phyloP scores from a whole-genome alignment of 2,113 vertebrate species.

The Ranitomeya variabilis region DNA sequence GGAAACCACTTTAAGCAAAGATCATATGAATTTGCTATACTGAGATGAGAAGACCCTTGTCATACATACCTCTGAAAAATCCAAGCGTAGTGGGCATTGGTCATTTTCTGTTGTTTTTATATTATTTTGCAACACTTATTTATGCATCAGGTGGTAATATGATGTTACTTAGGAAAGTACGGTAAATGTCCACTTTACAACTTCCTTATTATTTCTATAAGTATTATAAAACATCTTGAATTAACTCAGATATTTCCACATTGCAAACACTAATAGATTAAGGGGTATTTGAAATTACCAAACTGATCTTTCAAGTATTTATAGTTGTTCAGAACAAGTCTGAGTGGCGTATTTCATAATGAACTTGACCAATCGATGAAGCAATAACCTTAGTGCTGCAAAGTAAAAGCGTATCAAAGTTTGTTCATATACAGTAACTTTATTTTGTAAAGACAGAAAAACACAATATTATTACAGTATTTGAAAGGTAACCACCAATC shows the following conservation, averaged over 20 bases:
- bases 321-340: background rate
- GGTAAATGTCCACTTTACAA: background rate
- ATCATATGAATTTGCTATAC: background rate
- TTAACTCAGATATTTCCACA: constrained; percentile 27
- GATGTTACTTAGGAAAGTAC: background rate
- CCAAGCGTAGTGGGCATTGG: background rate
- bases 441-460: background rate
- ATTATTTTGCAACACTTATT: background rate
- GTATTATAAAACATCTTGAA: background rate
- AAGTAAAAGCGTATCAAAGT: background rate
- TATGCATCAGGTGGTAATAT: background rate
- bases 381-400: background rate
- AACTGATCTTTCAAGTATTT: background rate
- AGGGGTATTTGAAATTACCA: background rate
- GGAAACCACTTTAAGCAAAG: background rate
- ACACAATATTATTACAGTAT: too few relatives aligned
- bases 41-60: background rate
- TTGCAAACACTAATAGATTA: background rate
- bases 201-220: background rate
- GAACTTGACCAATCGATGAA: background rate
- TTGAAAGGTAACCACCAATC: too few relatives aligned
- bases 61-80: background rate
- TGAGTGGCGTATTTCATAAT: background rate
- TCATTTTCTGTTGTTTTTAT: constrained; percentile 7
- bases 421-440: background rate